Base-by-base conservation (phyloP, 2,113 vertebrate genomes). In the Paedocypris sp. region DNA sequence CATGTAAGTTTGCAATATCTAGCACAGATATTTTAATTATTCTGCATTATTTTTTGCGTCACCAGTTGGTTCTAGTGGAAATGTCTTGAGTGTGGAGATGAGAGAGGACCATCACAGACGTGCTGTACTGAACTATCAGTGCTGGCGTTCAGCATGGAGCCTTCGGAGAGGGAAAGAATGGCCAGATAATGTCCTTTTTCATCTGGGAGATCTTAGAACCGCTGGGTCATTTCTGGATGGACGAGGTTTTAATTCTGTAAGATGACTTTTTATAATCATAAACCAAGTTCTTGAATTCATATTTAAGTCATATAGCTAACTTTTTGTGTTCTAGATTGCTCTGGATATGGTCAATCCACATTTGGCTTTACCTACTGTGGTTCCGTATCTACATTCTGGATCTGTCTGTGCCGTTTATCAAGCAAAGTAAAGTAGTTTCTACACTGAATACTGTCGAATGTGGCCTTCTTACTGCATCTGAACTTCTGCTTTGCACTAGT, bases 351-450 rank as follows among this genome's bases (percentile, higher is more conserved):
- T 90, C 25, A 71, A 67, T 60, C 93, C 92, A 58, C 89, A 94
- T 23, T 73, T 85, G 49, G 89, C 83, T 61, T 80, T 95, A 60
- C 79, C 84, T 51, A 60, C 74, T 3, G 71, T 91, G 54, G 66
- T 80, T 31, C 77, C 79, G 53, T 78, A 79, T 67, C 86, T 97
- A 66, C 88, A 93, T 68, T 68, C 79, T 0, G 91, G 93, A 36
- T 90, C 81, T 1, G 77, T 94, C 10, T 95, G 91, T 8, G 80
- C 84, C 2, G 78, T 92, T 33, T 97, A 95, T 77, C 73, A 94
- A 50, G 86, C 89, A 35, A 97, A 94, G 94, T 97, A 77, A 79
- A n/a, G n/a, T n/a, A n/a, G n/a, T n/a, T n/a, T n/a, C n/a, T n/a
- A n/a, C n/a, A n/a, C n/a, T n/a, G n/a, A n/a, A n/a, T n/a, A n/a